Conservation (phyloP, 2,797 vertebrate species). For the Sebastes alutus region DNA sequence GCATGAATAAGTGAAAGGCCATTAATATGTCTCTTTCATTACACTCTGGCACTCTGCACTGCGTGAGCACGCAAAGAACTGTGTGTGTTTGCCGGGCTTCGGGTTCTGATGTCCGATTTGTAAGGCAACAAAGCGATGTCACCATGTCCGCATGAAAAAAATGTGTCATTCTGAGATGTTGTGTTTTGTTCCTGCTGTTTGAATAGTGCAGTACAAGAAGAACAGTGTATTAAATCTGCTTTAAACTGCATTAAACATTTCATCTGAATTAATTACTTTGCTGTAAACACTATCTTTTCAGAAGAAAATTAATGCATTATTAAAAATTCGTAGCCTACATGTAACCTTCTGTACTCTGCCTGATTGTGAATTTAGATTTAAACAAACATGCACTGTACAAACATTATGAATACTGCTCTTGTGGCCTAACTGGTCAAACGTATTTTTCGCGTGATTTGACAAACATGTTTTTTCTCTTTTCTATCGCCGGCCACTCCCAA, state of each 20-base stretch:
- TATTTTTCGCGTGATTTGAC: constrained; percentile 16
- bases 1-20: constrained; percentile 83
- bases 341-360: not conserved
- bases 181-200: constrained; percentile 24
- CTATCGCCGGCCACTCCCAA: constrained; percentile 34
- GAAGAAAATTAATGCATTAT: constrained; percentile 2
- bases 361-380: constrained; percentile 2
- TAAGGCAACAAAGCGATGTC: constrained; percentile 71
- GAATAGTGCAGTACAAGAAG: not conserved
- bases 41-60: constrained; percentile 66
- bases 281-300: constrained; percentile 7
- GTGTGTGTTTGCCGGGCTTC: constrained; percentile 54
- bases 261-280: constrained; percentile 7
- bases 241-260: constrained; percentile 10
- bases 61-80: constrained; percentile 53
- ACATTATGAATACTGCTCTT: not conserved
- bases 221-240: not conserved
- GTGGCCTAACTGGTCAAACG: not conserved
- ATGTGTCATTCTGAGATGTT: constrained; percentile 27
- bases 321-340: constrained; percentile 7
- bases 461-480: constrained; percentile 39
- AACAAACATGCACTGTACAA: constrained; percentile 5
- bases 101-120: constrained; percentile 79
- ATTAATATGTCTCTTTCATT: constrained; percentile 86
- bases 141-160: constrained; percentile 45